Percentiles rank a stretch among this genome's conserved stretches.
Evolutionary conservation across 2,888 invertebrate genomes (phyloP).

Genomic region (Drosophila planitibia): DNA sequence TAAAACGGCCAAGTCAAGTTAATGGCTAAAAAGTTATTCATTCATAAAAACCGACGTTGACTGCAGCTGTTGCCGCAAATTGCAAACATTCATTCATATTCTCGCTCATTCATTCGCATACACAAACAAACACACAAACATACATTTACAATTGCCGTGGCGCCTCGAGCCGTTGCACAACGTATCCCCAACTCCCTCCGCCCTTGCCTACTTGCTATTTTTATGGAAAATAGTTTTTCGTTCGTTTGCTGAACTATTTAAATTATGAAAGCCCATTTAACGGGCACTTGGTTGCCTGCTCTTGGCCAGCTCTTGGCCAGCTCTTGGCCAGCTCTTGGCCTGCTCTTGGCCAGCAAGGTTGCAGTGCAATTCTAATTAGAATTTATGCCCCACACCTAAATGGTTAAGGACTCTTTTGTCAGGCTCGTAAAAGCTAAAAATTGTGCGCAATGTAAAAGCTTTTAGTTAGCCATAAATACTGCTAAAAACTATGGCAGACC

Average conservation of each 20-base stretch:
- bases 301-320: constrained; percentile 21
- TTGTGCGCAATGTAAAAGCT: constrained; percentile 70
- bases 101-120: constrained; percentile 59
- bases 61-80: constrained; percentile 67
- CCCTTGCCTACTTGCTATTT: constrained; percentile 7
- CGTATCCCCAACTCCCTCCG: background rate
- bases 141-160: constrained; percentile 54
- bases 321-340: constrained; percentile 8
- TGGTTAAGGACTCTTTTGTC: constrained; percentile 26
- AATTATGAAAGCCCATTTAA: constrained; percentile 63
- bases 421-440: constrained; percentile 70
- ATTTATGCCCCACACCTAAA: constrained; percentile 73
- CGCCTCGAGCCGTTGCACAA: constrained; percentile 55
- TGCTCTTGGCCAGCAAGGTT: constrained; percentile 37
- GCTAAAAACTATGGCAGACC: constrained; percentile 66
- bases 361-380: constrained; percentile 69
- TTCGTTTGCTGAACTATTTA: constrained; percentile 36
- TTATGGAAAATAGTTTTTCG: constrained; percentile 65
- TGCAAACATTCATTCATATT: constrained; percentile 58
- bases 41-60: constrained; percentile 62
- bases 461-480: constrained; percentile 76
- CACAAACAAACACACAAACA: constrained; percentile 30
- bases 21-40: constrained; percentile 67
- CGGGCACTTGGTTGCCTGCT: constrained; percentile 41
- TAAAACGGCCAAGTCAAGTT: constrained; percentile 53